Evolutionary conservation across 2,888 invertebrate genomes (phyloP).

Genomic region (Diogma glabrata): DNA sequence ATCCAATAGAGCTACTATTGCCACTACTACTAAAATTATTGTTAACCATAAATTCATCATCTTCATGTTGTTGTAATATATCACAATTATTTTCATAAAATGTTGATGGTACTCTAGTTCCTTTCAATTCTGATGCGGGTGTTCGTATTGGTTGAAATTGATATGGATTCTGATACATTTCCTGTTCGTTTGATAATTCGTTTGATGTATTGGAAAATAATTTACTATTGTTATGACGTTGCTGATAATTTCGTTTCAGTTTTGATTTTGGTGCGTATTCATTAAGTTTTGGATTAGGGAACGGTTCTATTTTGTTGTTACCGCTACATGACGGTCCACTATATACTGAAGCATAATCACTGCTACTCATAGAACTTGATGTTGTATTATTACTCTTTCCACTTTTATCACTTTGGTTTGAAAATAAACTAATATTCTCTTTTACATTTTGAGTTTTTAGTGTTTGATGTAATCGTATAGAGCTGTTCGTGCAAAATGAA

Average conservation of each 20-base stretch:
- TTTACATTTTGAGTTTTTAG: background rate
- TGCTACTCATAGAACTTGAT: conserved; percentile 35
- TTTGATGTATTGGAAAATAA: too few species aligned
- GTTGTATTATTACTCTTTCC: conserved; percentile 21
- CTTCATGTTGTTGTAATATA: too few species aligned
- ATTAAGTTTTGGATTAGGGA: background rate
- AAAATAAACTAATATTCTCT: background rate
- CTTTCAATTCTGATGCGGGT: conserved; percentile 2
- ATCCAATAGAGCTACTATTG: too few species aligned
- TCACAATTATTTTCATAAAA: too few species aligned
- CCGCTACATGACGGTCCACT: conserved; percentile 28
- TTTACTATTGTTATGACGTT: background rate
- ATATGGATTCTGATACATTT: background rate
- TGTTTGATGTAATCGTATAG: background rate
- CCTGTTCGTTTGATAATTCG: too few species aligned
- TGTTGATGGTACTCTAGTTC: background rate
- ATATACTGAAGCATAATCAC: conserved; percentile 36
- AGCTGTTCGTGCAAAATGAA: conserved; percentile 11
- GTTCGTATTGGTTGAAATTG: background rate
- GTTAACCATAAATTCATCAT: background rate
- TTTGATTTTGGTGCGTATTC: background rate
- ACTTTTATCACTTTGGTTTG: conserved; percentile 20
- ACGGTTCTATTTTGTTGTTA: conserved; percentile 11
- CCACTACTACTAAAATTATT: too few species aligned
- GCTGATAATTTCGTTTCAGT: conserved; percentile 2